Evolutionary conservation across 2,113 vertebrate species (phyloP).

Genomic region (Etia nguti): DNA sequence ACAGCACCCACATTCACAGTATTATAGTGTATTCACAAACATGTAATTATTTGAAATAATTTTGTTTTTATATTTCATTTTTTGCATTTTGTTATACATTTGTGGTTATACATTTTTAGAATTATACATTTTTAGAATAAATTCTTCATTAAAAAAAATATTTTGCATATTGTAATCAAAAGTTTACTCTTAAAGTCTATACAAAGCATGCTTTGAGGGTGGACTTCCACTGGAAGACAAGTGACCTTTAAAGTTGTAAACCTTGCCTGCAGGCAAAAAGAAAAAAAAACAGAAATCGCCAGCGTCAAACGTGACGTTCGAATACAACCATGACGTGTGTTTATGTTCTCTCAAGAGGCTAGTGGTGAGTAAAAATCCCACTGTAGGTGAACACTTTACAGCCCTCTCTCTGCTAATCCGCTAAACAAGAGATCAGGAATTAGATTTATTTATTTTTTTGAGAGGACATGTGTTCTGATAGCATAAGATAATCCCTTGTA

Average conservation of each 20-base stretch:
- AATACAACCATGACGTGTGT: background rate
- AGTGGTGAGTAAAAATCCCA: background rate
- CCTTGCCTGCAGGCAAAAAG: background rate
- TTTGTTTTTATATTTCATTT: background rate
- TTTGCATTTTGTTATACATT: background rate
- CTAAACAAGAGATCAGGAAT: background rate
- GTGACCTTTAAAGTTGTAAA: background rate
- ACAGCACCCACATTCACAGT: background rate
- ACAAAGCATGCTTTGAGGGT: background rate
- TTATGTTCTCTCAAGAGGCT: background rate
- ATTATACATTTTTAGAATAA: background rate
- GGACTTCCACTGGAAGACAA: background rate
- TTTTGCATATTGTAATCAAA: background rate
- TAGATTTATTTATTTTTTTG: background rate
- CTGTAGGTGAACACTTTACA: background rate
- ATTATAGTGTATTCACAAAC: background rate
- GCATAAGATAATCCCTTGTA: background rate
- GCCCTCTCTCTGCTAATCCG: background rate
- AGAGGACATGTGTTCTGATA: background rate
- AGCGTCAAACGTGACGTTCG: background rate
- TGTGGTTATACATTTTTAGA: background rate
- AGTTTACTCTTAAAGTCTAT: background rate
- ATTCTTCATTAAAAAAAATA: background rate
- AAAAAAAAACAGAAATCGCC: background rate
- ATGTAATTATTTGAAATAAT: background rate